Percentiles rank a stretch among this genome's conserved stretches.
Conservation (phyloP, 2,888 invertebrate genomes). For the Thyatira batis region DNA sequence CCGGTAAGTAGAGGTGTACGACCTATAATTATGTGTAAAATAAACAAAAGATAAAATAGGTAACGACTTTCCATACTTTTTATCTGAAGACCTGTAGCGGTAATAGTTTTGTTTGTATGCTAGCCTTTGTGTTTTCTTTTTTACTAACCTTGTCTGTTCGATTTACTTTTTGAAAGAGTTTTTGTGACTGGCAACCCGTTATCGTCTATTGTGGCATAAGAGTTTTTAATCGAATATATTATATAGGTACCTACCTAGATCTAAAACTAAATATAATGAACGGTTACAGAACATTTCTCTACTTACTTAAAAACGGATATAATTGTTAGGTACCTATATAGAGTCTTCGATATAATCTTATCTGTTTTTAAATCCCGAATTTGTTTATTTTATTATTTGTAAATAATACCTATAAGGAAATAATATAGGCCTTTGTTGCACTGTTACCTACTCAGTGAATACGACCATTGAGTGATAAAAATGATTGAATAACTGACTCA, state of each 20-base stretch:
- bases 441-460: no score
- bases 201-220: no score
- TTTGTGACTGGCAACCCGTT: background rate
- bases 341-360: background rate
- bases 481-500: slow-evolving; percentile 19
- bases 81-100: background rate
- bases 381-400: background rate
- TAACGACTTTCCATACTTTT: background rate
- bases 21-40: background rate
- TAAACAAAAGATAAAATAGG: slow-evolving; percentile 3
- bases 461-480: background rate
- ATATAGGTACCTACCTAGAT: no score
- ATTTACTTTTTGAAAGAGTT: background rate
- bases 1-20: background rate
- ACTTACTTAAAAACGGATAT: no score
- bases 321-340: background rate
- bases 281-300: no score
- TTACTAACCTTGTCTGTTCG: background rate
- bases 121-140: background rate
- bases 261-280: no score
- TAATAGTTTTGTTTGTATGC: background rate
- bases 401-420: no score
- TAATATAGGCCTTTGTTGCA: no score
- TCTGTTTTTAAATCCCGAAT: background rate
- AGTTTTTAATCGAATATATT: no score